phyloP scores from a whole-genome alignment of 2,888 invertebrate genomes.

The Limnephilus lunatus region DNA sequence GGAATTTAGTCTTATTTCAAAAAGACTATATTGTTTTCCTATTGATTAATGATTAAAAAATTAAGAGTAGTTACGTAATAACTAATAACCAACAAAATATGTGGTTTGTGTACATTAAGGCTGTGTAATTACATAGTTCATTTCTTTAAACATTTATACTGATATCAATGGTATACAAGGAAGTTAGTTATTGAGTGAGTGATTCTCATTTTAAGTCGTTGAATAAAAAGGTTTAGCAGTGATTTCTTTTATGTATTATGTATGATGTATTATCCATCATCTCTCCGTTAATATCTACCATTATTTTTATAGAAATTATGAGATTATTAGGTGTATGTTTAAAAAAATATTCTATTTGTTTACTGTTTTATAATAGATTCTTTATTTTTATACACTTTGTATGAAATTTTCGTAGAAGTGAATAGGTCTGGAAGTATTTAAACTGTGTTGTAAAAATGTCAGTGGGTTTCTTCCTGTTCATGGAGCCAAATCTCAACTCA shows the following conservation, averaged over 20 bases:
- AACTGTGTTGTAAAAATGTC: neutral
- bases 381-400: neutral
- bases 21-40: neutral
- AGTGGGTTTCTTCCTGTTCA: neutral
- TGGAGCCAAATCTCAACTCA: neutral
- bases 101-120: neutral
- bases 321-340: neutral
- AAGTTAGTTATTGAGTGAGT: neutral
- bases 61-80: neutral
- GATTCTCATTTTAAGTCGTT: neutral
- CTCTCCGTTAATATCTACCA: neutral
- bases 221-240: neutral
- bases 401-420: neutral
- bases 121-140: neutral
- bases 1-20: neutral
- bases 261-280: neutral
- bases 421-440: neutral
- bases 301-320: neutral
- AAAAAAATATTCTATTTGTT: neutral
- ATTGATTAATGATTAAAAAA: neutral
- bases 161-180: neutral
- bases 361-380: neutral
- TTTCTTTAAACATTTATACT: neutral
- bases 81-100: neutral
- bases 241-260: neutral